Base-by-base conservation (phyloP, 1,140 invertebrate genomes). In the Parasteatoda tepidariorum region DNA sequence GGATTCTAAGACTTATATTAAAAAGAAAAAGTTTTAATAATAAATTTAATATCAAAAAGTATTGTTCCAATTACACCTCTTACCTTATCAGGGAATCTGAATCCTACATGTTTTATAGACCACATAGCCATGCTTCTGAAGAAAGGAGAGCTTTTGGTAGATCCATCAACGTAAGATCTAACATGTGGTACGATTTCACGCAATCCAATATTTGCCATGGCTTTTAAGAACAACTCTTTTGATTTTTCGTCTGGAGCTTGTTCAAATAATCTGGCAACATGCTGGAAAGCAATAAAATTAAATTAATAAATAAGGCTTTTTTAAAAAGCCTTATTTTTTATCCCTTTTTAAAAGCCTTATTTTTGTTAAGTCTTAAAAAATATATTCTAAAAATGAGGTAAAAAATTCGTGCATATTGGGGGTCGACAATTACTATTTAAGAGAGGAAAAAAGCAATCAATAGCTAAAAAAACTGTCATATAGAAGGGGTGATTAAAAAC, bases 1-100 rank as follows among this genome's bases (percentile, higher is more conserved):
- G 31, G 33, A 59, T 33, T 28, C n/a, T 59, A 57, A 22, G 22
- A 22, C 22, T 11, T 2, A 74, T 31, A 28, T 13, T n/a, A 48
- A 13, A 48, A 48, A 48, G 18, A 48, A 48, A 2, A 48, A 5
- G 13, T 41, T 48, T 48, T 13, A 9, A 2, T 48, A 18, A 13
- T 48, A 48, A 48, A 48, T 13, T 48, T 1, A 48, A 13, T 48
- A 2, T 48, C 38, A 13, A 13, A 5, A 41, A 41, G 5, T 41
- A 41, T 6, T 6, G 38, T 13, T 41, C 5, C 38, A 41, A 6
- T 41, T 6, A 6, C 38, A 41, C 13, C 38, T 6, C 68, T 66
- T 68, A 84, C 84, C 55, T 68, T 68, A 1, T 84, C 70, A 7
- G 82, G 83, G 24, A 85, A 84, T 15, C 59, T 61, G 38, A 38